These are phyloP conservation scores for Eudemis profundana DNA, from an alignment of 2,888 invertebrate species.

Conservation along the genomic window DNA sequence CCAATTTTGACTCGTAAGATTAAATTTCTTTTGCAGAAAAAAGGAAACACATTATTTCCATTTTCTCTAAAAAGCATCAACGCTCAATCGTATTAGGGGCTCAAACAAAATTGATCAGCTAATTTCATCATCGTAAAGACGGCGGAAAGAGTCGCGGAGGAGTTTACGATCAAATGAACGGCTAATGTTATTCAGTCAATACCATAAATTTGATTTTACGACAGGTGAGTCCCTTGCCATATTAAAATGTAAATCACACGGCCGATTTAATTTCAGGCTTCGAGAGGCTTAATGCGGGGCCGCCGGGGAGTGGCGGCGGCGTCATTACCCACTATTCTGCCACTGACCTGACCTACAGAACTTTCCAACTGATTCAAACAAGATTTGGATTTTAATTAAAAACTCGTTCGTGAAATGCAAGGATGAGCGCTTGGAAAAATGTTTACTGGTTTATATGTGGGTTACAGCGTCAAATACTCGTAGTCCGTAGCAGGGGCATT, in stretches of 20 bases:
- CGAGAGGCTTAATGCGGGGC: conserved; percentile 68
- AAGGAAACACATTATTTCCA: conserved; percentile 38
- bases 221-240: conserved; percentile 80
- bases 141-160: conserved; percentile 49
- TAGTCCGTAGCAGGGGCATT: too few relatives aligned
- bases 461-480: too few relatives aligned
- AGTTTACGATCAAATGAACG: conserved; percentile 57
- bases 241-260: conserved; percentile 84
- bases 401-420: neutral
- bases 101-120: conserved; percentile 54
- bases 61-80: conserved; percentile 44
- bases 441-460: neutral
- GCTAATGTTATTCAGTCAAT: conserved; percentile 71
- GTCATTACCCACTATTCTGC: conserved; percentile 24
- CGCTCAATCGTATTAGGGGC: conserved; percentile 44
- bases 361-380: conserved; percentile 16
- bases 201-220: conserved; percentile 79
- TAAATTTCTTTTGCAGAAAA: conserved; percentile 25
- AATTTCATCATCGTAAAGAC: conserved; percentile 67
- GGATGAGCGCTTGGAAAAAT: neutral
- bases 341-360: conserved; percentile 23
- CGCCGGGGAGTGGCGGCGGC: conserved; percentile 48
- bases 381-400: conserved; percentile 24
- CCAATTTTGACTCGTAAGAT: conserved; percentile 30
- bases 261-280: conserved; percentile 83